A percentile compares a stretch with the other conserved stretches of the same genome.
Evolutionary conservation across 2,797 vertebrate genomes (phyloP).

Genomic region (Sus cebifrons): DNA sequence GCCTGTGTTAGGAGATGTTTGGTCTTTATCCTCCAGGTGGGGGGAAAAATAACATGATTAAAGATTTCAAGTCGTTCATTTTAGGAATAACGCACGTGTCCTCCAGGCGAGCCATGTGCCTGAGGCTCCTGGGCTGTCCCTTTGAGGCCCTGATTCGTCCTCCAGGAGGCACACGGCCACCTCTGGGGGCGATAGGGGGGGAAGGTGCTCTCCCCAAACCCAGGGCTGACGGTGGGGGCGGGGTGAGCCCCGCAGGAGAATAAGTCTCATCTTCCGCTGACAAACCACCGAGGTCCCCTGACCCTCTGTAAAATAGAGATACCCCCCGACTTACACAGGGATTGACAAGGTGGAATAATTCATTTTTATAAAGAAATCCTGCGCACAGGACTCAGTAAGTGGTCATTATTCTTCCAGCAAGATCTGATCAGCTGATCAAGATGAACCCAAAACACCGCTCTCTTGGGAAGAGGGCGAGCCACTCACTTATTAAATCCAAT

Average conservation of each 20-base stretch:
- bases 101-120: accelerated
- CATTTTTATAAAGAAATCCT: not conserved
- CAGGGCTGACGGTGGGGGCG: not conserved
- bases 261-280: not conserved
- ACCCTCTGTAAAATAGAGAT: not conserved
- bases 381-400: not conserved
- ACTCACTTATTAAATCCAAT: slow-evolving; percentile 1
- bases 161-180: not conserved
- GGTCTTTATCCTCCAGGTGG: not conserved
- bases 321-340: not conserved
- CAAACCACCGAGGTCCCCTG: not conserved
- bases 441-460: not conserved
- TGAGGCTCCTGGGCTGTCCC: accelerated
- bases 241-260: not conserved
- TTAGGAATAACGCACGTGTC: not conserved
- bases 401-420: not conserved
- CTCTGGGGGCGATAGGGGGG: not conserved
- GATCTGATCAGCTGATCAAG: not conserved
- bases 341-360: not conserved
- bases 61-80: not conserved
- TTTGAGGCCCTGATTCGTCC: too few relatives aligned
- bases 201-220: not conserved
- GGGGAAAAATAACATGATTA: not conserved
- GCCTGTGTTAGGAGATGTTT: not conserved
- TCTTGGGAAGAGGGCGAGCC: not conserved